Conservation (phyloP, 2,113 vertebrate genomes). For the Carassius carassius region DNA sequence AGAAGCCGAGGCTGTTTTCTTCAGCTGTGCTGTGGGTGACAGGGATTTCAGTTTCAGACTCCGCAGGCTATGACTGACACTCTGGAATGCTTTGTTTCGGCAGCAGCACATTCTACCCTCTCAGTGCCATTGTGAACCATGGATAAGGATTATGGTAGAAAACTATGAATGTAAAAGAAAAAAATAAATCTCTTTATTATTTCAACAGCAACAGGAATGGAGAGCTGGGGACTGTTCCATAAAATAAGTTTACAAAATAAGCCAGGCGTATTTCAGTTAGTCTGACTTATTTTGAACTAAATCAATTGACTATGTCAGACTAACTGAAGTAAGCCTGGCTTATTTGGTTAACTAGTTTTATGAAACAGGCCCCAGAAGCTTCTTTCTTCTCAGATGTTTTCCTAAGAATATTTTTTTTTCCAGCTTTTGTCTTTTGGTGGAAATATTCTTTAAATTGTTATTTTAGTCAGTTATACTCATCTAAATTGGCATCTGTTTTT, state of each 20-base stretch:
- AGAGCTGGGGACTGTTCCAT: neutral
- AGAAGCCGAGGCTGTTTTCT: constrained; percentile 49
- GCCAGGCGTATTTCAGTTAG: no score
- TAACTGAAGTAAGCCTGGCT: no score
- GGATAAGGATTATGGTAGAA: neutral
- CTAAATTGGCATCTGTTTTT: no score
- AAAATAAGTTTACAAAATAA: no score
- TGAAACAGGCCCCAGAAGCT: no score
- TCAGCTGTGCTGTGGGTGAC: constrained; percentile 64
- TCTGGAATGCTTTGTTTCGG: constrained; percentile 75
- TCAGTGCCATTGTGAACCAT: neutral
- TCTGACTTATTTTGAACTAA: no score
- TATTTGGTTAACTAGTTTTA: no score
- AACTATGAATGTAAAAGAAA: no score
- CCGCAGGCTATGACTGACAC: constrained; percentile 76
- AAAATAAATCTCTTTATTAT: neutral
- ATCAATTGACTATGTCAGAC: no score
- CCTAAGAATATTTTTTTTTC: neutral
- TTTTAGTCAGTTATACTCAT: neutral
- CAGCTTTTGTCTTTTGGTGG: neutral
- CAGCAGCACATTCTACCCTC: constrained; percentile 48
- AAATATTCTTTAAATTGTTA: neutral
- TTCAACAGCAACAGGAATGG: neutral
- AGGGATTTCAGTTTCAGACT: constrained; percentile 62
- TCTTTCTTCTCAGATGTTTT: neutral